Evolutionary conservation across 1,140 invertebrate genomes (phyloP).

Genomic region (Gryllus bimaculatus): DNA sequence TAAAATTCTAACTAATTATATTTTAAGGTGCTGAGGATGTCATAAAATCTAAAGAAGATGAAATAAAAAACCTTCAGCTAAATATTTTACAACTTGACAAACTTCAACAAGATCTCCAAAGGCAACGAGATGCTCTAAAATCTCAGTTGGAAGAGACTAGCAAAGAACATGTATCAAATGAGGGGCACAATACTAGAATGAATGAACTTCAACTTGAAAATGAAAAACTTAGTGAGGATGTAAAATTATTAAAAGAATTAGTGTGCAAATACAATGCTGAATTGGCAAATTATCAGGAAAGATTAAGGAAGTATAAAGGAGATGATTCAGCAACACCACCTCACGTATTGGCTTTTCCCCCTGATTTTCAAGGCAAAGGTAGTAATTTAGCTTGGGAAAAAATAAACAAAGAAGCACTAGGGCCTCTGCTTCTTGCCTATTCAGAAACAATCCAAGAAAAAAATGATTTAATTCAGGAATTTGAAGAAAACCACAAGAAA

Average conservation of each 20-base stretch:
- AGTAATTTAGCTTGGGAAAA: not conserved
- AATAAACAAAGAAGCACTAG: slow-evolving; percentile 37
- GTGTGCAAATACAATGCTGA: slow-evolving; percentile 57
- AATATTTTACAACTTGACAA: slow-evolving; percentile 9
- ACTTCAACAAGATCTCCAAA: slow-evolving; percentile 9
- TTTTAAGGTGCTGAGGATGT: slow-evolving; percentile 10
- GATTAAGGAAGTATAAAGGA: slow-evolving; percentile 29
- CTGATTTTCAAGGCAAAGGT: slow-evolving; percentile 11
- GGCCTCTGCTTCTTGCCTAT: slow-evolving; percentile 55
- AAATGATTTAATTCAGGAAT: slow-evolving; percentile 49
- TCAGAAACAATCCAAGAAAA: slow-evolving; percentile 55
- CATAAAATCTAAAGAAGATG: slow-evolving; percentile 13
- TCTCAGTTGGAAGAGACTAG: not conserved
- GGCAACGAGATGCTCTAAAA: not conserved
- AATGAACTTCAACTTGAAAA: slow-evolving; percentile 37
- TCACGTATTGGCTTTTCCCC: not conserved
- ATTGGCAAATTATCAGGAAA: slow-evolving; percentile 55
- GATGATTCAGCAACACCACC: not conserved
- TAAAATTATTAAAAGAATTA: slow-evolving; percentile 53
- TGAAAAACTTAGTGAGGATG: slow-evolving; percentile 43
- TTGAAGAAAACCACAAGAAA: slow-evolving; percentile 47
- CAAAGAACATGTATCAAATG: not conserved
- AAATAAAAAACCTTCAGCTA: slow-evolving; percentile 10
- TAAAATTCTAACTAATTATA: not conserved
- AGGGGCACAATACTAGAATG: not conserved